phyloP scores from a whole-genome alignment of 2,888 invertebrate genomes.

The Ligdia adustata region DNA sequence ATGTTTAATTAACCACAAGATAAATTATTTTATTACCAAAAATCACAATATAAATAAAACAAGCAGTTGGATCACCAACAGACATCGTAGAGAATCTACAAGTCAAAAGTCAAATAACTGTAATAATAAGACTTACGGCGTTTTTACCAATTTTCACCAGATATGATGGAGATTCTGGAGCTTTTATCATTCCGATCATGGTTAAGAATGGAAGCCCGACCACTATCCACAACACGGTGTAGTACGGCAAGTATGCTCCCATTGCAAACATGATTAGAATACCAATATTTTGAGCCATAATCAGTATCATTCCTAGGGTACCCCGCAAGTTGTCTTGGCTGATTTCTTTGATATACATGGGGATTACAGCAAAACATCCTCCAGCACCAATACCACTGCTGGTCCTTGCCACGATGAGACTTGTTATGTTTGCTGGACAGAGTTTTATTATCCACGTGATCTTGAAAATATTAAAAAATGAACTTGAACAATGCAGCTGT shows the following conservation, averaged over 20 bases:
- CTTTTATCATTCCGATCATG: conserved; percentile 46
- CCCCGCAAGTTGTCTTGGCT: conserved; percentile 57
- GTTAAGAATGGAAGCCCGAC: conserved; percentile 45
- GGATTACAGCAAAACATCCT: conserved; percentile 52
- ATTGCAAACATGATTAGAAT: conserved; percentile 50
- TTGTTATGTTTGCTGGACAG: conserved; percentile 37
- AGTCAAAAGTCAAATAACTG: too few species aligned
- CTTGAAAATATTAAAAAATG: conserved; percentile 30
- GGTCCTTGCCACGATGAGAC: conserved; percentile 50
- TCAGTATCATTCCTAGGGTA: conserved; percentile 44
- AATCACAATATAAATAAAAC: too few species aligned
- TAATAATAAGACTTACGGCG: conserved; percentile 52
- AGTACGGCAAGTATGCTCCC: conserved; percentile 55
- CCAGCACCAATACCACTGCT: conserved; percentile 51
- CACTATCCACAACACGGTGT: conserved; percentile 48
- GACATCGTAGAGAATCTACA: too few species aligned
- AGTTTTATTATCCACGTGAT: conserved; percentile 49
- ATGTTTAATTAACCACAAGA: too few species aligned
- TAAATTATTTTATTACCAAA: too few species aligned
- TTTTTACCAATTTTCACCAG: conserved; percentile 53
- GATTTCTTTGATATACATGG: conserved; percentile 61
- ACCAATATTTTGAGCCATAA: conserved; percentile 50
- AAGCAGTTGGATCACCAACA: too few species aligned
- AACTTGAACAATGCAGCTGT: too few species aligned
- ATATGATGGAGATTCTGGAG: conserved; percentile 65